Evolutionary conservation across 2,797 vertebrate species (phyloP), one percentile per base, ranked within the genome.

Genomic region (Sebastes goodei): DNA sequence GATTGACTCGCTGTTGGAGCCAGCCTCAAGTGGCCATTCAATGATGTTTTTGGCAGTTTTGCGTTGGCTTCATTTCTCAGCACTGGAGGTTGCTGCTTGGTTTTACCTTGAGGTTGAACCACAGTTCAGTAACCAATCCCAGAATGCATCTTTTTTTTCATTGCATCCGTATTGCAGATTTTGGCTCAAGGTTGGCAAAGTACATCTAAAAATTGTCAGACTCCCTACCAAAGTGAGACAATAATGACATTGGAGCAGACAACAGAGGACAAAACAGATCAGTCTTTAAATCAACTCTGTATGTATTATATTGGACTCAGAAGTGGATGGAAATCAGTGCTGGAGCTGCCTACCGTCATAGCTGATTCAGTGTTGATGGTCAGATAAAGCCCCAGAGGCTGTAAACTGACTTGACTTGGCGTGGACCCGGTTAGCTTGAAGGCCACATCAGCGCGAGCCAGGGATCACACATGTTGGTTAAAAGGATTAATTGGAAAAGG

Each of bases 401-500:
- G 59, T 29, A 86, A 88, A 84, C 78, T 53, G 87, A 85, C 84
- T 81, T 60, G 88, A 89, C 70, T 90, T 92, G 90, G 90, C 90
- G 23, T 67, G 38, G 77, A 74, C 61, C 76, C n/a, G 23, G 68
- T 82, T 35, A 53, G 86, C 71, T 83, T 68, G 81, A 86, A 86
- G 88, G 80, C 86, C 78, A 72, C 74, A 15, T 68, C 38, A 21
- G 64, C 1, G 29, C n/a, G 86, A 89, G 92, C 92, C 90, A 93
- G 88, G 73, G 84, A 89, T 93, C 93, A 89, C 92, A 94, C 93
- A 93, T 94, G 93, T 89, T 86, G 88, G 78, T 91, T 93, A 93
- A 94, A 94, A 92, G 93, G 93, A 93, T 93, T 93, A 91, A 93
- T 93, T 93, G 93, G 90, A 93, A 93, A 88, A 88, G 90, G 83